phyloP scores from a whole-genome alignment of 1,140 invertebrate species.

The Anastrepha ludens region DNA sequence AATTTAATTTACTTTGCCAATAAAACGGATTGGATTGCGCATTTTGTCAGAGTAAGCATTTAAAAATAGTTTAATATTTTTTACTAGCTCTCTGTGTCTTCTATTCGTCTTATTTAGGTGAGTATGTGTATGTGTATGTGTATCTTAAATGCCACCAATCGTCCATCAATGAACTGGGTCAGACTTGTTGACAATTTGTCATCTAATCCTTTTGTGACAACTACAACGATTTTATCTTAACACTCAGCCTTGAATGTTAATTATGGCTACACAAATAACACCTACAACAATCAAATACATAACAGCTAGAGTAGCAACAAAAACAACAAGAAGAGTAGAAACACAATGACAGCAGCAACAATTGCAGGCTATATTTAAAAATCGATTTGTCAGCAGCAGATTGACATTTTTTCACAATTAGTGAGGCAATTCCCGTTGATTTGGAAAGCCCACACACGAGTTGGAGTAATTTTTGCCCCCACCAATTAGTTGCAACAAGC shows the following conservation, averaged over 20 bases:
- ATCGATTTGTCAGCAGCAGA: slow-evolving; percentile 24
- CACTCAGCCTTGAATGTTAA: slow-evolving; percentile 32
- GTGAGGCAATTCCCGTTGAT: background rate
- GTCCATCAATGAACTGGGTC: slow-evolving; percentile 47
- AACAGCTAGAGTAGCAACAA: background rate
- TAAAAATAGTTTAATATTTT: too few relatives aligned
- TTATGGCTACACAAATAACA: background rate
- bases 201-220: slow-evolving; percentile 43
- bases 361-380: background rate
- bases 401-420: slow-evolving; percentile 44
- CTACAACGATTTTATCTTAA: slow-evolving; percentile 49
- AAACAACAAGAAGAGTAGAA: background rate
- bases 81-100: too few relatives aligned
- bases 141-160: background rate
- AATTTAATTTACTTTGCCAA: too few relatives aligned
- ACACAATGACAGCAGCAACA: background rate
- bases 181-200: slow-evolving; percentile 42
- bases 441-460: slow-evolving; percentile 20
- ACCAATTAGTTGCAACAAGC: background rate
- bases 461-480: background rate
- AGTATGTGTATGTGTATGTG: background rate
- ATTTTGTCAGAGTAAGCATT: too few relatives aligned
- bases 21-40: too few relatives aligned
- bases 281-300: background rate
- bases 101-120: too few relatives aligned